phyloP scores from a whole-genome alignment of 2,797 vertebrate species.

The Coilia nasus region DNA sequence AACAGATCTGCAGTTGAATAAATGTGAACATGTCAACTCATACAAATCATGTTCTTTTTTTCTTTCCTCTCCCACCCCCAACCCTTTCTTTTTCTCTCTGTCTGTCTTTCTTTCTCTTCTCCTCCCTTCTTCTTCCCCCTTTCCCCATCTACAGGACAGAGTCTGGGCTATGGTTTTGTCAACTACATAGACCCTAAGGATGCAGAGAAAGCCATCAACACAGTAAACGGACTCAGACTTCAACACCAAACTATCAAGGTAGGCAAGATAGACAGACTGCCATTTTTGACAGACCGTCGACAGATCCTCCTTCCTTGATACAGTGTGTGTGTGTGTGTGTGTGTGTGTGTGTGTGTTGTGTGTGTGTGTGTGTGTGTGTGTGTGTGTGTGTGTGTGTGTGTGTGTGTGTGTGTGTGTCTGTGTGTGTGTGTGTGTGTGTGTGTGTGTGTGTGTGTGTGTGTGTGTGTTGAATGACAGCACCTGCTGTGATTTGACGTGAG shows the following conservation, averaged over 20 bases:
- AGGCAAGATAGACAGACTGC: slow-evolving; percentile 50
- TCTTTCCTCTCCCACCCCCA: not conserved
- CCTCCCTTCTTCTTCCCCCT: not conserved
- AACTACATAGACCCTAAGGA: slow-evolving; percentile 95
- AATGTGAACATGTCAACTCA: slow-evolving; percentile 36
- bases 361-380: slow-evolving; percentile 4
- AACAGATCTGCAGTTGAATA: slow-evolving; percentile 28
- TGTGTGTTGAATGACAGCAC: slow-evolving; percentile 24
- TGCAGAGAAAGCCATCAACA: slow-evolving; percentile 96
- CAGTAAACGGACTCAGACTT: slow-evolving; percentile 93
- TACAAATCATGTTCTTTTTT: not conserved
- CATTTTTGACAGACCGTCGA: slow-evolving; percentile 6
- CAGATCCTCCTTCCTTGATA: not conserved
- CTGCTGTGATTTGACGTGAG: slow-evolving; percentile 35
- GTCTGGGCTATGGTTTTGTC: slow-evolving; percentile 92
- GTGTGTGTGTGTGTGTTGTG: slow-evolving; percentile 12
- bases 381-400: not conserved
- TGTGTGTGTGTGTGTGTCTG: not conserved
- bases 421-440: not conserved
- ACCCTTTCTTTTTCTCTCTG: slow-evolving; percentile 36
- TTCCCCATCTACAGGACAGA: slow-evolving; percentile 79
- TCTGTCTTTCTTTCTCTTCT: not conserved
- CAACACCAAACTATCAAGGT: slow-evolving; percentile 96
- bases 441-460: slow-evolving; percentile 9
- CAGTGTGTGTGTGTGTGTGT: slow-evolving; percentile 1